Percentiles rank a stretch among this genome's conserved stretches.
These are phyloP conservation scores for Drosophila nebulosa DNA, from an alignment of 1,140 invertebrate genomes.

Conservation along the genomic window DNA sequence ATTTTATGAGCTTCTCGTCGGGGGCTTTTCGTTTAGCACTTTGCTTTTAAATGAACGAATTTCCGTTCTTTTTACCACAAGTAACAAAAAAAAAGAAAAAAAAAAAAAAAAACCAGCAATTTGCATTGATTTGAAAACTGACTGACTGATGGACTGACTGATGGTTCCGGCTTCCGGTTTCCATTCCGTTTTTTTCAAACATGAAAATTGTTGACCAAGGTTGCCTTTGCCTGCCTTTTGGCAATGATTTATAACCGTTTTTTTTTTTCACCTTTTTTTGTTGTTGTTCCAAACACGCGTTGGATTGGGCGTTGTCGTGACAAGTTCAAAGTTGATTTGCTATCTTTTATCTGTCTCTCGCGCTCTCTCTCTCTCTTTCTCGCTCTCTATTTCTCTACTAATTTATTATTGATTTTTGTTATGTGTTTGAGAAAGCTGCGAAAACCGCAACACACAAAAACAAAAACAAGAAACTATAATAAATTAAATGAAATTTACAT, in stretches of 20 bases:
- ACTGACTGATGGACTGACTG: not conserved
- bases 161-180: conserved; percentile 57
- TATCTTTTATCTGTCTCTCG: not conserved
- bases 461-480: conserved; percentile 1
- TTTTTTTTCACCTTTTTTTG: not conserved
- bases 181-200: conserved; percentile 9
- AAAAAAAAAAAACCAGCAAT: conserved; percentile 42
- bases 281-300: not conserved
- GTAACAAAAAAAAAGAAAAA: too few relatives aligned
- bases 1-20: not conserved
- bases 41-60: conserved; percentile 7
- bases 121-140: conserved; percentile 43
- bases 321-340: conserved; percentile 7
- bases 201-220: conserved; percentile 61
- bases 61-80: conserved; percentile 34
- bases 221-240: not conserved
- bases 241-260: conserved; percentile 53
- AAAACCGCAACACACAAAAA: not conserved
- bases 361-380: not conserved
- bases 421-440: not conserved
- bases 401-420: conserved; percentile 1
- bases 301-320: conserved; percentile 30
- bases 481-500: conserved; percentile 34
- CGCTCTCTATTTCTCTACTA: not conserved
- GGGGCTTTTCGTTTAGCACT: conserved; percentile 34